These are phyloP conservation scores for Calliopum simillimum DNA, from an alignment of 2,888 invertebrate genomes.

Conservation along the genomic window DNA sequence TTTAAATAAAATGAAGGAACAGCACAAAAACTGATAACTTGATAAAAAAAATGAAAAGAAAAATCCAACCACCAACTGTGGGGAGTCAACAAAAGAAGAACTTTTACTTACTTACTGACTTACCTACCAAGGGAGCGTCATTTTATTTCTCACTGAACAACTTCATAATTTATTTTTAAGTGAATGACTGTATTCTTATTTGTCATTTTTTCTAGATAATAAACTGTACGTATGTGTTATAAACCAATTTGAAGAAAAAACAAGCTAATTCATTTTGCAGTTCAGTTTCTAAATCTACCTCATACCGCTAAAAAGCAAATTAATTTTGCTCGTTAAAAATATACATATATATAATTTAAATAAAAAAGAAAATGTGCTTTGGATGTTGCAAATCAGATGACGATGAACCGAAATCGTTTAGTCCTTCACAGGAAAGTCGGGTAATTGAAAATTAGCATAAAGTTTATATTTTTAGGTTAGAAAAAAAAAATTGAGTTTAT, in stretches of 20 bases:
- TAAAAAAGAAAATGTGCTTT: slow-evolving; percentile 32
- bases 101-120: too few species aligned
- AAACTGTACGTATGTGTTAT: too few species aligned
- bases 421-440: slow-evolving; percentile 48
- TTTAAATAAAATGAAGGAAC: too few species aligned
- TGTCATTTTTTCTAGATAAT: background rate
- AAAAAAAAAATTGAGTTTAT: too few species aligned
- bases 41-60: too few species aligned
- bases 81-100: too few species aligned
- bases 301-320: slow-evolving; percentile 4
- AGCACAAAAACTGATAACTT: too few species aligned
- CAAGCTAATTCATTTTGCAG: too few species aligned
- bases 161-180: slow-evolving; percentile 21
- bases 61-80: too few species aligned
- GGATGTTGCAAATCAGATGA: slow-evolving; percentile 59
- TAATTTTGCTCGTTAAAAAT: background rate
- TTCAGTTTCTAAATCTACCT: too few species aligned
- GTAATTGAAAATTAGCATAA: background rate
- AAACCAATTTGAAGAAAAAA: too few species aligned
- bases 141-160: slow-evolving; percentile 4
- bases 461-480: too few species aligned
- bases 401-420: slow-evolving; percentile 61
- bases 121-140: background rate
- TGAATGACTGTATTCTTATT: slow-evolving; percentile 3
- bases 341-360: background rate